These are phyloP conservation scores for Paratilapia polleni DNA, from an alignment of 2,113 vertebrate genomes.

Conservation along the genomic window DNA sequence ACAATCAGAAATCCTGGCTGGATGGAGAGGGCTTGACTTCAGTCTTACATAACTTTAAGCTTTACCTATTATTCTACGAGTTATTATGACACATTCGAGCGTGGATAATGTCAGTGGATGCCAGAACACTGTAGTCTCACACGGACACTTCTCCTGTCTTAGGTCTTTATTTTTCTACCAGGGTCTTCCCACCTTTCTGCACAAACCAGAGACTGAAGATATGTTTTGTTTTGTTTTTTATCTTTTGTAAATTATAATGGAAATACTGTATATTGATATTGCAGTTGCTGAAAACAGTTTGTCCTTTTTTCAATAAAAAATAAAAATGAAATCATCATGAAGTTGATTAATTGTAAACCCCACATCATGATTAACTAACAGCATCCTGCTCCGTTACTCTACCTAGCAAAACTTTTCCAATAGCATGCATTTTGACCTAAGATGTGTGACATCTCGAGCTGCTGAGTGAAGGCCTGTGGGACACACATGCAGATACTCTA, in stretches of 20 bases:
- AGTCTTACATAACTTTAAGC: slow-evolving; percentile 50
- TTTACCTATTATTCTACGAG: slow-evolving; percentile 5
- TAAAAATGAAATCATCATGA: slow-evolving; percentile 32
- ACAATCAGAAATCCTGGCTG: slow-evolving; percentile 17
- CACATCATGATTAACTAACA: background rate
- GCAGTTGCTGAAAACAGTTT: slow-evolving; percentile 70
- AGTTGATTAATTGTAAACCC: slow-evolving; percentile 18
- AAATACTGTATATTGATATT: slow-evolving; percentile 82
- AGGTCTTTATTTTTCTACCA: slow-evolving; percentile 74
- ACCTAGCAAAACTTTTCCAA: slow-evolving; percentile 1
- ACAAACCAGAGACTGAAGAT: slow-evolving; percentile 92
- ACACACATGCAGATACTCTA: slow-evolving; percentile 34
- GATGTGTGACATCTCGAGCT: slow-evolving; percentile 39
- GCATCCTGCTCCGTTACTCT: background rate
- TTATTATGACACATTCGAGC: slow-evolving; percentile 30
- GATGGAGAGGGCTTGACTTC: slow-evolving; percentile 24
- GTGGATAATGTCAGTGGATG: slow-evolving; percentile 19
- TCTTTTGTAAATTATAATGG: slow-evolving; percentile 75
- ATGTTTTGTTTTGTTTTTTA: slow-evolving; percentile 88
- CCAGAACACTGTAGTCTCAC: slow-evolving; percentile 34
- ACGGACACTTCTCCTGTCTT: slow-evolving; percentile 50
- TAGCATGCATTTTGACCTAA: slow-evolving; percentile 24
- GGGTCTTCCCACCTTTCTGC: slow-evolving; percentile 90
- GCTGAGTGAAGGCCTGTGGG: background rate
- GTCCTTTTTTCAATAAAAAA: slow-evolving; percentile 77